Conservation (phyloP, 2,113 vertebrate genomes). For the Percina caprodes region DNA sequence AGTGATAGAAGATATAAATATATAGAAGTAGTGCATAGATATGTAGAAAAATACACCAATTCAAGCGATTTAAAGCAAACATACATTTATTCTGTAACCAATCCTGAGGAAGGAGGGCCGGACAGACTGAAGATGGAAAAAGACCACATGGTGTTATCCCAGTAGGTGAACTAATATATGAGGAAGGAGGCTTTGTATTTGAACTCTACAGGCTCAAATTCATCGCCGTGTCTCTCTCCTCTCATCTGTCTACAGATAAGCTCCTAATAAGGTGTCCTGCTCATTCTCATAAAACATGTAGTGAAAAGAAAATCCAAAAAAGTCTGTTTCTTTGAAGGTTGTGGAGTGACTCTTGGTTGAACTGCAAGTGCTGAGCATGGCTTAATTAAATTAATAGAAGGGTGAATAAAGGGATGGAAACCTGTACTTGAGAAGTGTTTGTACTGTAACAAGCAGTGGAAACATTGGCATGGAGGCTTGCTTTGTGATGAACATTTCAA, state of each 20-base stretch:
- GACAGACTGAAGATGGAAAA: background rate
- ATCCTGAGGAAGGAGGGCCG: background rate
- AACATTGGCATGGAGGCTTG: background rate
- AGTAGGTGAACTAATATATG: constrained; percentile 42
- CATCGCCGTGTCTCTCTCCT: constrained; percentile 1
- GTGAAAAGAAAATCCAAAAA: background rate
- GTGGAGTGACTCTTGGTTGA: background rate
- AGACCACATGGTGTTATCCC: constrained; percentile 14
- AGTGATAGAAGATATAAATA: background rate
- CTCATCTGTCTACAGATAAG: background rate
- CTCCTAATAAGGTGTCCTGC: constrained; percentile 25
- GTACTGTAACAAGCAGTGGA: background rate
- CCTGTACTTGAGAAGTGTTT: background rate
- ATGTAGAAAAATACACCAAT: background rate
- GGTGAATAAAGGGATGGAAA: background rate
- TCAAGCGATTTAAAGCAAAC: background rate
- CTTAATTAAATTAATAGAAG: constrained; percentile 4
- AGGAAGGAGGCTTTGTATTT: constrained; percentile 31
- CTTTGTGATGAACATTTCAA: background rate
- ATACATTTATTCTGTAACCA: background rate
- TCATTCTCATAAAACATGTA: constrained; percentile 17
- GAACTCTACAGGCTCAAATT: constrained; percentile 37
- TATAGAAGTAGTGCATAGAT: background rate
- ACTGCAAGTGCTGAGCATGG: background rate
- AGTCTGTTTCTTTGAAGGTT: background rate